Conservation (phyloP, 2,888 invertebrate genomes). For the Dolichopus griseipennis region DNA sequence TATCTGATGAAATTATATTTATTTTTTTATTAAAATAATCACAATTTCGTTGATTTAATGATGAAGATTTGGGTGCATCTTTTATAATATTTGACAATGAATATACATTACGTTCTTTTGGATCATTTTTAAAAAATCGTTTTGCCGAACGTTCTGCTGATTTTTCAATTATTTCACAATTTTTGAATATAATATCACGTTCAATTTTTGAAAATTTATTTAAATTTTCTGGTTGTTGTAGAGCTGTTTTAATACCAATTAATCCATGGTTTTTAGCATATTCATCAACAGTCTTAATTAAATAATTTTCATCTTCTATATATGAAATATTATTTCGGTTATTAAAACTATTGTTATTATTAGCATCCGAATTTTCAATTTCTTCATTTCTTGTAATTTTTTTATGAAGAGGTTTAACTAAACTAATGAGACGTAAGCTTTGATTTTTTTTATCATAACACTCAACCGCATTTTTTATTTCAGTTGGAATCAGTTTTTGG, state of each 20-base stretch:
- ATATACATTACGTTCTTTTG: background rate
- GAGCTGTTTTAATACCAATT: background rate
- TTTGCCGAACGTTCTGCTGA: background rate
- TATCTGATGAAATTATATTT: too few relatives aligned
- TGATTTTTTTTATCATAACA: constrained; percentile 1
- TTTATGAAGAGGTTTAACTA: background rate
- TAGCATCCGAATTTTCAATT: background rate
- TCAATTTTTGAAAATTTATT: background rate
- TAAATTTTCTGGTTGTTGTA: background rate
- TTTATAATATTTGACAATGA: background rate
- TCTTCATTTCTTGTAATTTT: background rate
- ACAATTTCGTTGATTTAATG: background rate
- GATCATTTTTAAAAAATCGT: background rate
- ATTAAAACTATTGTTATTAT: background rate
- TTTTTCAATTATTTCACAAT: background rate
- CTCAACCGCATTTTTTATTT: background rate
- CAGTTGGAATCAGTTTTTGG: background rate
- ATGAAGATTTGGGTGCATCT: background rate
- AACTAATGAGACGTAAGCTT: background rate
- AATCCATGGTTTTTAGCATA: constrained; percentile 1
- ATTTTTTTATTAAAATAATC: too few relatives aligned
- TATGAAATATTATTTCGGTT: background rate
- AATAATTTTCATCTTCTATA: constrained; percentile 4
- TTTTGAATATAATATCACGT: background rate
- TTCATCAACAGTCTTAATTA: background rate